Base-by-base conservation (phyloP, 2,113 vertebrate species). In the Trichomycterus rosablanca region DNA sequence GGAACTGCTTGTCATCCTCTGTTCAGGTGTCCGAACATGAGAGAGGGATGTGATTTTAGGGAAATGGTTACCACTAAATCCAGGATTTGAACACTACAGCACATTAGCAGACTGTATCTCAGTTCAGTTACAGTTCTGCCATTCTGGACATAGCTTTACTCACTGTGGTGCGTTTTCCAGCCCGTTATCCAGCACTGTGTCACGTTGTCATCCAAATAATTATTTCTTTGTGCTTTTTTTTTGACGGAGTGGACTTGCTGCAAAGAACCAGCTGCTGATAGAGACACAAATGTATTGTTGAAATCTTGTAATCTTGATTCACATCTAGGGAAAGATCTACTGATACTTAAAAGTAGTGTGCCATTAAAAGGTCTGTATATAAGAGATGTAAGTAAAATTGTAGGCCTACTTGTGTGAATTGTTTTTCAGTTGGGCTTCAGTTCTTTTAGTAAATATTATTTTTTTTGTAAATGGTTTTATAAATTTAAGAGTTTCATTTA, bases 21-120 rank as follows among this genome's bases (percentile, higher is more conserved):
- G 19, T 57, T 22, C 46, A 71, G 60, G n/a, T n/a, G n/a, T n/a
- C n/a, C n/a, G n/a, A n/a, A n/a, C n/a, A n/a, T n/a, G n/a, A n/a
- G 53, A 45, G 60, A 15, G 19, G 18, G n/a, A 53, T 48, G n/a
- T 26, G 52, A 44, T 52, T 8, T 67, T 57, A 49, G 37, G 23
- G 1, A 18, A 56, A 49, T 57, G 62, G 50, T 60, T 42, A 50
- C 73, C 71, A 72, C 68, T 78, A 60, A 68, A 66, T 53, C 68
- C 57, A 62, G 58, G 57, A 59, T 74, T 56, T 63, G 32, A 78
- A 82, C 83, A 82, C 79, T 81, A 83, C 62, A 60, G 37, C 44
- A 52, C 75, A 44, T 53, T n/a, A 61, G 19, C 54, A 62, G 73
- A 57, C 75, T 73, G 74, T 73, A 67, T 75, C 70, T 43, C 55